Conservation (phyloP, 2,113 vertebrate genomes). For the Rhea americana region DNA sequence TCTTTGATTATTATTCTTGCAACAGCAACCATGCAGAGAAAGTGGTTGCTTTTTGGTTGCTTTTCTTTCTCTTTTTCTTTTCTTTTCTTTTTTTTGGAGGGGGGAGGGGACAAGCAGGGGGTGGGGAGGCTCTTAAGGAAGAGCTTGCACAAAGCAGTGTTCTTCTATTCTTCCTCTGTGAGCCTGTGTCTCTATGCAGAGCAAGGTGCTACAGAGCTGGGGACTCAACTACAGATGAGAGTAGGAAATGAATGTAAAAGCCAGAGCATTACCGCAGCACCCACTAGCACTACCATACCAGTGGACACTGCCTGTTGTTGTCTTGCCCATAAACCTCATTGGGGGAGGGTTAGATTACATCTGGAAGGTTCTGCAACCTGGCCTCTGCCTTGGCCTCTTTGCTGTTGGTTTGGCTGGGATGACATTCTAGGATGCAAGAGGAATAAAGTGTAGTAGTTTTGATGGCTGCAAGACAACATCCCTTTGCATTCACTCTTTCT, state of each 20-base stretch:
- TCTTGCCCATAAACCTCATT: background rate
- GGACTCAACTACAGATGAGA: background rate
- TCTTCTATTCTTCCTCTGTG: background rate
- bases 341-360: background rate
- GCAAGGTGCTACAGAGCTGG: background rate
- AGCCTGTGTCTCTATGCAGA: background rate
- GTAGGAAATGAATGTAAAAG: conserved; percentile 7
- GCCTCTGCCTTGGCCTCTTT: background rate
- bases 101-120: background rate
- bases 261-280: background rate
- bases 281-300: background rate
- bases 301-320: background rate
- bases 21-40: background rate
- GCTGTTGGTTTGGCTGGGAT: background rate
- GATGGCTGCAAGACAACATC: background rate
- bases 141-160: background rate
- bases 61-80: background rate
- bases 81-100: background rate
- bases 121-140: background rate
- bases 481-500: background rate
- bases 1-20: background rate
- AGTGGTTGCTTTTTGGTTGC: background rate
- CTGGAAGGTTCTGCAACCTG: background rate
- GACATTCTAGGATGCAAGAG: background rate
- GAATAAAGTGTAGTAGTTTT: background rate